Base-by-base conservation (phyloP, 1,140 invertebrate species). In the Goniozus legneri region DNA sequence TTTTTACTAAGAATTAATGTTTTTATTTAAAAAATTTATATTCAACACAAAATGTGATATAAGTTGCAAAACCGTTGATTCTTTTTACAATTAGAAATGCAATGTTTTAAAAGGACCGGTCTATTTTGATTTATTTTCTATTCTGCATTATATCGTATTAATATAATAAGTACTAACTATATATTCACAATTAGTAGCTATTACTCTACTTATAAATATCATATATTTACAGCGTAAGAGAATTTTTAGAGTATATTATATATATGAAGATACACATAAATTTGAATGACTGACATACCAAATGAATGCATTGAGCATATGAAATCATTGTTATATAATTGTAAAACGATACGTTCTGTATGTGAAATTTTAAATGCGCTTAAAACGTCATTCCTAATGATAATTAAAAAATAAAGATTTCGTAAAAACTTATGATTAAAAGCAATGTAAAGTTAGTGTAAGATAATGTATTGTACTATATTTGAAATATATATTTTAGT, bases 401-500 rank as follows among this genome's bases (percentile, higher is more conserved):
- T 47, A 56, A 45, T 16, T 21, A 24, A 7, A 24, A 31, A 15
- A 24, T 35, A 34, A 52, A 38, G 36, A 27, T 36, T 42, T 33
- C 20, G 45, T 30, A 27, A 24, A 34, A 44, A 3, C 24, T 27
- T 13, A 45, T 24, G 30, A 27, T 27, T 37, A 3, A 18, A 35
- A 35, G 14, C 24, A 33, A 47, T 38, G 18, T 36, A 32, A 37
- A 34, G 27, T 18, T 32, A n/a, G 36, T 58, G 32, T 58, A 62
- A 64, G 35, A 41, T 61, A 43, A 54, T 62, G 45, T 64, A 60
- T 49, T 59, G 56, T 56, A 56, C 51, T 54, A 51, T 49, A 39
- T 58, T 54, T 55, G 60, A 59, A 14, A 53, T 57, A 49, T 47
- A 59, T 60, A 48, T 51, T 62, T 56, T 59, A 59, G 61, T 62